Evolutionary conservation across 2,888 invertebrate species (phyloP).

Genomic region (Palloptera scutellata): DNA sequence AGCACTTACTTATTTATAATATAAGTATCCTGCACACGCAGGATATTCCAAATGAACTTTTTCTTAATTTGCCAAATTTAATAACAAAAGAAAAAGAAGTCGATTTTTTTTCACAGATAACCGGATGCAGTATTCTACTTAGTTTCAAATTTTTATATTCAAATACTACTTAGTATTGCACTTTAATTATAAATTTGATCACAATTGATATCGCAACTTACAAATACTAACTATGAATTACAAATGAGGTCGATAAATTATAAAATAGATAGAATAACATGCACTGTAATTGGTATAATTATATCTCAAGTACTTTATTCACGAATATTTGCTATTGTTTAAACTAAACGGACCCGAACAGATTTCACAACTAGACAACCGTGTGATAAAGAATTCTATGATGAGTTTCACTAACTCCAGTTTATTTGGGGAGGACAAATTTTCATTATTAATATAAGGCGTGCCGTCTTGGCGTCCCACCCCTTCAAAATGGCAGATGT

Average conservation of each 20-base stretch:
- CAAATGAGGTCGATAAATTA: slow-evolving; percentile 39
- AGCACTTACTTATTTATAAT: slow-evolving; percentile 49
- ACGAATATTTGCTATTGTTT: slow-evolving; percentile 42
- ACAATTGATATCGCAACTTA: slow-evolving; percentile 38
- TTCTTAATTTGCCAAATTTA: neutral
- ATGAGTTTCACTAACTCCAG: slow-evolving; percentile 62
- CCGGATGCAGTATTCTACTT: neutral
- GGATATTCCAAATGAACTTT: slow-evolving; percentile 36
- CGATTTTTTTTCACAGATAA: too few relatives aligned
- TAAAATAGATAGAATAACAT: slow-evolving; percentile 39
- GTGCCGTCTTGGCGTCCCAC: slow-evolving; percentile 46
- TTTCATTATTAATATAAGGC: slow-evolving; percentile 60
- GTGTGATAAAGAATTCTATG: slow-evolving; percentile 64
- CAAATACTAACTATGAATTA: slow-evolving; percentile 41
- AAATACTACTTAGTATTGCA: neutral
- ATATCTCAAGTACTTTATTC: slow-evolving; percentile 37
- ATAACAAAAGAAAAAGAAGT: neutral
- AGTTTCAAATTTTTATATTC: neutral
- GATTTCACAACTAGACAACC: slow-evolving; percentile 64
- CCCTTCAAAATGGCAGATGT: slow-evolving; percentile 51
- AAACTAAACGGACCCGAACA: slow-evolving; percentile 62
- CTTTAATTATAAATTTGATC: slow-evolving; percentile 17
- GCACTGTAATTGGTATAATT: slow-evolving; percentile 41
- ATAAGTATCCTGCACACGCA: slow-evolving; percentile 53
- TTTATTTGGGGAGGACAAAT: slow-evolving; percentile 55